Conservation (phyloP, 2,113 vertebrate species). For the Ctenomys sociabilis region DNA sequence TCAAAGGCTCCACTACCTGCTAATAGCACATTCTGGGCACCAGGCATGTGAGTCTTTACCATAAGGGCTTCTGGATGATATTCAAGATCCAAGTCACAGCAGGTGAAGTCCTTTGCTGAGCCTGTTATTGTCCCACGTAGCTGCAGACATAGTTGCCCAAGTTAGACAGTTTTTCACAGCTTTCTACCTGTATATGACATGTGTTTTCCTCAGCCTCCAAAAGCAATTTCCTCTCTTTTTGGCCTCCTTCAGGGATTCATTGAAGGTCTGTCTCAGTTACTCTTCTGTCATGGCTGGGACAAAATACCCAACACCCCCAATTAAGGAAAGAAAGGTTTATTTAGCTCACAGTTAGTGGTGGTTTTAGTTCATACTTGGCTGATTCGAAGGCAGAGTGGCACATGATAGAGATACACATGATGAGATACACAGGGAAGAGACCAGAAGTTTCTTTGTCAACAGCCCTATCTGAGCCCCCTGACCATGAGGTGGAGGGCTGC, state of each 20-base stretch:
- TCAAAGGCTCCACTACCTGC: not conserved
- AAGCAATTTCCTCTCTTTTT: not conserved
- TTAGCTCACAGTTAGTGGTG: too few species aligned
- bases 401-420: too few species aligned
- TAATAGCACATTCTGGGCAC: not conserved
- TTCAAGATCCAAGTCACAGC: not conserved
- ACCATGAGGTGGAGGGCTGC: not conserved
- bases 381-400: too few species aligned
- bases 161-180: not conserved
- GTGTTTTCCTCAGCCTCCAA: not conserved
- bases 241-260: not conserved
- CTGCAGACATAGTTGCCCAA: not conserved
- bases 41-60: not conserved
- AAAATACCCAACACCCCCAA: too few species aligned
- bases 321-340: too few species aligned
- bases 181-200: rapidly evolving
- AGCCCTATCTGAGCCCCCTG: not conserved
- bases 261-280: not conserved
- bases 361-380: too few species aligned
- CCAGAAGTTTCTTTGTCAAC: not conserved
- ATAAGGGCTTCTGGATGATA: not conserved
- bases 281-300: too few species aligned
- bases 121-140: not conserved
- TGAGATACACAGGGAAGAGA: not conserved
- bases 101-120: not conserved